Conservation (phyloP, 2,888 invertebrate species). For the Heliconius hortense region DNA sequence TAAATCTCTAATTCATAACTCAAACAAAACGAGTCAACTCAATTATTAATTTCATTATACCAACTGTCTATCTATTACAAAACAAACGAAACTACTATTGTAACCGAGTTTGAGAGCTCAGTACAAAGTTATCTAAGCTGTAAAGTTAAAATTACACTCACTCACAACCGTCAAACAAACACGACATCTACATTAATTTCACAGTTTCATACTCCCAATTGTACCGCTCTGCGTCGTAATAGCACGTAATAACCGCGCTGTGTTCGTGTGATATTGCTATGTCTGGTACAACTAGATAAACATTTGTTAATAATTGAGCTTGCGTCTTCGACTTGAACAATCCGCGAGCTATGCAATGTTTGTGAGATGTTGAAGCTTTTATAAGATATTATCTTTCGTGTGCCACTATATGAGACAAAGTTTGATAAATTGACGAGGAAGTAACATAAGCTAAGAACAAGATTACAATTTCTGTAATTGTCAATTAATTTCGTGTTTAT, state of each 20-base stretch:
- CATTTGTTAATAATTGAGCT: background rate
- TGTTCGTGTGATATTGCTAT: slow-evolving; percentile 28
- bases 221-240: slow-evolving; percentile 40
- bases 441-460: too few species aligned
- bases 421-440: too few species aligned
- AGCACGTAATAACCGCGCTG: slow-evolving; percentile 35
- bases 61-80: too few species aligned
- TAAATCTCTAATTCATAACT: too few species aligned
- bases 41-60: too few species aligned
- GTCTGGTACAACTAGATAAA: slow-evolving; percentile 16
- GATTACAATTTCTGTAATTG: too few species aligned
- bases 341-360: background rate
- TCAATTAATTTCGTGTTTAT: too few species aligned
- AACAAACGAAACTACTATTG: too few species aligned
- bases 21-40: too few species aligned
- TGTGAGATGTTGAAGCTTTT: too few species aligned
- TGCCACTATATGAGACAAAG: too few species aligned
- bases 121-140: slow-evolving; percentile 33
- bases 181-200: slow-evolving; percentile 45
- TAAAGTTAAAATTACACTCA: slow-evolving; percentile 44
- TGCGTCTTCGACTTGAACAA: background rate
- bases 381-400: too few species aligned
- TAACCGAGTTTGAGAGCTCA: slow-evolving; percentile 22
- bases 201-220: slow-evolving; percentile 44
- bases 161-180: slow-evolving; percentile 42